Conservation (phyloP, 2,888 invertebrate genomes). For the Pyrrhosoma nymphula region DNA sequence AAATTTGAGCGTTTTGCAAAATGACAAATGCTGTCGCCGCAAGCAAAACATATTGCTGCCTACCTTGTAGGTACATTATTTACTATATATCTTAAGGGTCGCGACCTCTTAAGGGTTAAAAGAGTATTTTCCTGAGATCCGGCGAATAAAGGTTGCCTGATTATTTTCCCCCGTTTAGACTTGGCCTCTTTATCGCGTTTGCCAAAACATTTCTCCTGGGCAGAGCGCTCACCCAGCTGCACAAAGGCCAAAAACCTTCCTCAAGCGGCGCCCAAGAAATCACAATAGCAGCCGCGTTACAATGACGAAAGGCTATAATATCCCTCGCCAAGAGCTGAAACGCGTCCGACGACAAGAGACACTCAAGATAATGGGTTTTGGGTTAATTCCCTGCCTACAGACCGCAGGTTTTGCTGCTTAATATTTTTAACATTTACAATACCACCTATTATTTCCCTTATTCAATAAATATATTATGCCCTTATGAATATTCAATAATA, state of each 20-base stretch:
- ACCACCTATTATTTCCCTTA: too few species aligned
- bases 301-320: neutral
- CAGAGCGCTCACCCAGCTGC: neutral
- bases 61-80: too few species aligned
- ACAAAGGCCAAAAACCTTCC: too few species aligned
- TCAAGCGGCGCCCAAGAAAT: neutral
- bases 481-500: too few species aligned
- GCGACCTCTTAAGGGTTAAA: too few species aligned
- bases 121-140: neutral
- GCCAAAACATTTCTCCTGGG: neutral
- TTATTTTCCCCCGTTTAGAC: neutral
- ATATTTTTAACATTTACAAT: too few species aligned
- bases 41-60: too few species aligned
- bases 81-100: neutral
- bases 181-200: neutral
- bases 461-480: too few species aligned
- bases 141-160: neutral
- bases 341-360: neutral
- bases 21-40: too few species aligned
- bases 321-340: neutral
- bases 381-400: too few species aligned
- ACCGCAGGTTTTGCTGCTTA: too few species aligned
- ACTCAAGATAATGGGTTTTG: neutral
- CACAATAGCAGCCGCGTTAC: neutral
- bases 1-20: too few species aligned